Conservation (phyloP, 2,797 vertebrate genomes). For the Sebastolobus altivelis region DNA sequence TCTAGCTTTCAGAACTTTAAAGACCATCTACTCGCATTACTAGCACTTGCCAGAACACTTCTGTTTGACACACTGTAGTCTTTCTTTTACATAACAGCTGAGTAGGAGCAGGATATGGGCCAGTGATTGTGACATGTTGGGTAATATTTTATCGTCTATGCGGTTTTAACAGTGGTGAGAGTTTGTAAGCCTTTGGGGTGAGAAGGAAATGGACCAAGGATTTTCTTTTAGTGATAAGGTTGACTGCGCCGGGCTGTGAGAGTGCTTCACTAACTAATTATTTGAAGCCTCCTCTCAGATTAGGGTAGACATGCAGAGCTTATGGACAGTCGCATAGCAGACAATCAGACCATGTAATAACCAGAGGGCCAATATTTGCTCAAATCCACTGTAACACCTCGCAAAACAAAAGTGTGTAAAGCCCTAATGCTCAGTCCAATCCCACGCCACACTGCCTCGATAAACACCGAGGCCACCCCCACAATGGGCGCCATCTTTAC, state of each 20-base stretch:
- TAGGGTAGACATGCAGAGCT: conserved; percentile 66
- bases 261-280: conserved; percentile 77
- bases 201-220: conserved; percentile 69
- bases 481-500: conserved; percentile 77
- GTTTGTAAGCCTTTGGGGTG: conserved; percentile 68
- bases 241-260: conserved; percentile 65
- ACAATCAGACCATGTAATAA: conserved; percentile 81
- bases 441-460: conserved; percentile 72
- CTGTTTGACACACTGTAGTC: conserved; percentile 16
- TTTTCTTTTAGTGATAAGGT: conserved; percentile 71
- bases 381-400: conserved; percentile 81
- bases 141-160: conserved; percentile 56
- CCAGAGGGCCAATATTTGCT: conserved; percentile 73
- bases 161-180: conserved; percentile 56
- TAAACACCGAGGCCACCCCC: conserved; percentile 68
- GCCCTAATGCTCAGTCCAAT: conserved; percentile 73
- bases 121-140: conserved; percentile 50
- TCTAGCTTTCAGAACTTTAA: not conserved
- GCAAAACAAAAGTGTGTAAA: conserved; percentile 75
- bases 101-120: conserved; percentile 14
- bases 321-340: conserved; percentile 72
- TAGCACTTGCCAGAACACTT: conserved; percentile 21
- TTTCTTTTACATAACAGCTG: conserved; percentile 38
- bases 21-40: not conserved
- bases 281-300: conserved; percentile 78